Percentiles rank a stretch among this genome's conserved stretches.
phyloP scores from a whole-genome alignment of 2,113 vertebrate species.

The Isichthys henryi region DNA sequence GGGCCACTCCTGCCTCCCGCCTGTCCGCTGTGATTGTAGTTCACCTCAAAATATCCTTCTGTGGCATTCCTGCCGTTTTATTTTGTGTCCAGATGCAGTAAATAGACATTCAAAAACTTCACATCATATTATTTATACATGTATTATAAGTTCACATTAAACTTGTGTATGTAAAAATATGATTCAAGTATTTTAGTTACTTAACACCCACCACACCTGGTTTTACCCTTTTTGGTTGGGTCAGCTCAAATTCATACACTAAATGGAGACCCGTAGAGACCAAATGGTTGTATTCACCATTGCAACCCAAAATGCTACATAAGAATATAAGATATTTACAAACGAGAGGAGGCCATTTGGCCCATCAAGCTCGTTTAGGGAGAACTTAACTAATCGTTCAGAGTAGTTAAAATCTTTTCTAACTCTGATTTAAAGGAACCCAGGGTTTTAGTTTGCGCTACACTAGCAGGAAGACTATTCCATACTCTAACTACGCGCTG shows the following conservation, averaged over 20 bases:
- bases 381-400: too few species aligned
- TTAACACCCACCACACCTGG: conserved; percentile 1
- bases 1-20: background rate
- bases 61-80: background rate
- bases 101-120: background rate
- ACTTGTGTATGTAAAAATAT: background rate
- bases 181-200: background rate
- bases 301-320: background rate
- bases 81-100: background rate
- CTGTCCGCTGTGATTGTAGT: background rate
- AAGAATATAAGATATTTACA: too few species aligned
- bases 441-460: too few species aligned
- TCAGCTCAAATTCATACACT: background rate
- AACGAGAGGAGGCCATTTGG: too few species aligned
- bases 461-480: too few species aligned
- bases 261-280: background rate
- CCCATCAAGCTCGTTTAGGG: too few species aligned
- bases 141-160: background rate
- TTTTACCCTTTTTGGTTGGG: background rate
- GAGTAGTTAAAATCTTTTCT: too few species aligned
- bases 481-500: too few species aligned
- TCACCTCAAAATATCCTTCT: conserved; percentile 1
- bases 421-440: too few species aligned
- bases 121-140: background rate
- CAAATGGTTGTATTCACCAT: background rate